Evolutionary conservation across 2,888 invertebrate genomes (phyloP), one percentile per base, ranked within the genome.

Genomic region (Trachelus tabidus): DNA sequence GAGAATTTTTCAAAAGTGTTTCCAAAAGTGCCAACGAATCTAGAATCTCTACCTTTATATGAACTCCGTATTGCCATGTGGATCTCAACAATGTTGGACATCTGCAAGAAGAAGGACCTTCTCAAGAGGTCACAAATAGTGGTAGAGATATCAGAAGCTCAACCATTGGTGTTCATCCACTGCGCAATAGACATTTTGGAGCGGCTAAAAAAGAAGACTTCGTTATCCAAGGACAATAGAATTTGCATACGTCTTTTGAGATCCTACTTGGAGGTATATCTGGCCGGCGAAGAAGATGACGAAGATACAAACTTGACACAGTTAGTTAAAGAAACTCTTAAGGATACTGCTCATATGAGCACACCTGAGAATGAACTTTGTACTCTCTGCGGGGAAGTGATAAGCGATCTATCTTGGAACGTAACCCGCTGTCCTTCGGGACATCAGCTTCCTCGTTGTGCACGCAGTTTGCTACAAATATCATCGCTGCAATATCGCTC

Each of bases 381-480:
- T 33, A 83, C 85, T 75, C 77, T 90, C 12, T 91, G 91, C 33
- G 82, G 81, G 1, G 83, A 83, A 77, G 68, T 81, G 1, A 85
- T 91, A 74, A 85, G 82, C 11, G 89, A 89, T 69, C 83, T 87
- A n/a, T 85, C 89, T 0, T 90, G 89, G 88, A 85, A 86, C 68
- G 79, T 82, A 3, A 82, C 81, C 1, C 80, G 79, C 4, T 91
- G 91, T 80, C 83, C 89, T 0, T 75, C 78, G 1, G 91, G 91
- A 12, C 91, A 91, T 77, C 85, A 87, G 73, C 81, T 91, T 68
- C 86, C 89, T 3, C 86, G 91, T 76, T 91, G 91, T 78, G 87
- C 90, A 4, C 76, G 88, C 15, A 91, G 90, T 12, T 82, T 90
- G 11, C 83, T 90, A 33, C 91, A 90, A 85, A 84, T 91, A 56